phyloP scores from a whole-genome alignment of 2,113 vertebrate genomes.

The Eupsittula cactorum region DNA sequence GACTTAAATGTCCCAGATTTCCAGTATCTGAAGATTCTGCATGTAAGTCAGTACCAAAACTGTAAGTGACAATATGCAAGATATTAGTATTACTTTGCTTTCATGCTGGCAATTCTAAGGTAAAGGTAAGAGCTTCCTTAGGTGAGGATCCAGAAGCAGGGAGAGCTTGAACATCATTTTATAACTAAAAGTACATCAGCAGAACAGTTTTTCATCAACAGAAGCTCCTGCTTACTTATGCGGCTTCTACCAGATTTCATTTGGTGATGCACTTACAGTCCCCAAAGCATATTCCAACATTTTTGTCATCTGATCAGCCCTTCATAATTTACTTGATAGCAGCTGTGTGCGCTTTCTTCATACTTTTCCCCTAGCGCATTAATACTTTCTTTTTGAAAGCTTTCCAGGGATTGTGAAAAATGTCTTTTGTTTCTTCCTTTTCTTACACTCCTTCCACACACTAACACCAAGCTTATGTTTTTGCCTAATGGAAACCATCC shows the following conservation, averaged over 20 bases:
- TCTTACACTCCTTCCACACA: not conserved
- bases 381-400: not conserved
- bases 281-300: not conserved
- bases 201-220: not conserved
- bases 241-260: not conserved
- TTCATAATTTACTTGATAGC: slow-evolving; percentile 26
- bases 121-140: not conserved
- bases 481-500: not conserved
- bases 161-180: not conserved
- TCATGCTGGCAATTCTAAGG: not conserved
- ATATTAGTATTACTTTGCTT: not conserved
- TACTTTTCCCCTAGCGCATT: not conserved
- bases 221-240: not conserved
- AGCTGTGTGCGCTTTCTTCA: not conserved
- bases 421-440: not conserved
- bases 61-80: not conserved
- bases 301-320: slow-evolving; percentile 15
- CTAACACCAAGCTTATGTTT: not conserved
- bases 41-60: not conserved
- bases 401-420: not conserved
- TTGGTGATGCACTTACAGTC: not conserved
- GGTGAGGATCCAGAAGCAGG: not conserved
- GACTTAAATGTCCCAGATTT: not conserved
- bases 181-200: not conserved
- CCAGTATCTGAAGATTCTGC: not conserved